Base-by-base conservation (phyloP, 2,113 vertebrate species). In the Tachycineta bicolor region DNA sequence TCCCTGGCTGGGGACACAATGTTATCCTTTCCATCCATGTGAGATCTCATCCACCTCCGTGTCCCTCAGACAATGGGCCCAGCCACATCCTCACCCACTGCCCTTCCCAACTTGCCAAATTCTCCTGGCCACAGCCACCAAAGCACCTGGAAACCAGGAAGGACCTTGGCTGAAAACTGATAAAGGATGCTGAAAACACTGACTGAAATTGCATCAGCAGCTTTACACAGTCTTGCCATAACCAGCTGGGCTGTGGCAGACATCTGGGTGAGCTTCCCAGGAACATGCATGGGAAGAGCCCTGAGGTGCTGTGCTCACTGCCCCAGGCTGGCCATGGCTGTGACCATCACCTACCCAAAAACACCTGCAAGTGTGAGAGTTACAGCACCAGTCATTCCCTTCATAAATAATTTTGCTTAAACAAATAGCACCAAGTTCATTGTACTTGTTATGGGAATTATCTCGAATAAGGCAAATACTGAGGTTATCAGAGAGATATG, bases 401-500 rank as follows among this genome's bases (percentile, higher is more conserved):
- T 14, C 59, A 58, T 44, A 88, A 93, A 91, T 86, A 94, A 91
- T 94, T 93, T 92, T 89, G 64, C 68, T 91, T 96, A 88, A 90
- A 70, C 83, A 96, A 96, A 96, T 43, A 95, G 19, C 60, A 74
- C 75, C 75, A 64, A 74, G 82, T 69, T 93, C 73, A 67, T 78
- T 87, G 81, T 74, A 56, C 76, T 90, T 1, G 0, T 74, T 91
- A 75, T 53, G 80, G 56, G 75, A 78, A 94, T 86, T 92, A 92
- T 79, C 90, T 95, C 44, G 83, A 77, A 85, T 43, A 91, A 90
- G 64, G 89, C 91, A 97, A 97, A 96, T 95, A 96, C 49, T 74
- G 59, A 96, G 90, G 91, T 97, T 96, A 96, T 97, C 96, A 77
- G 90, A 65, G 59, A 92, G 95, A 95, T 91, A 96, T 44, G 94